Base-by-base conservation (phyloP, 2,797 vertebrate species). In the Brachyalestes nurse region DNA sequence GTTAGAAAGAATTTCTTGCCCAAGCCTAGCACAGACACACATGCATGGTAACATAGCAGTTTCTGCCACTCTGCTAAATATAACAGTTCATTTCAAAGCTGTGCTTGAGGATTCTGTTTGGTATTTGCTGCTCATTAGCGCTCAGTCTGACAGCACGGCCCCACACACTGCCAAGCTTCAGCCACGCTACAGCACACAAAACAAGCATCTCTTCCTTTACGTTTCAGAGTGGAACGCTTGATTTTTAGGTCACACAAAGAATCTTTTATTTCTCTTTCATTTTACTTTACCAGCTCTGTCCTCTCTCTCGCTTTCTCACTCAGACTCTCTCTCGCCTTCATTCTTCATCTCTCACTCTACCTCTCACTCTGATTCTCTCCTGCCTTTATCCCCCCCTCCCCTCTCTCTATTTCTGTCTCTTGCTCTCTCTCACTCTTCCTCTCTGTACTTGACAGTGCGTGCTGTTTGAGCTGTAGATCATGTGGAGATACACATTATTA, bases 11-110 rank as follows among this genome's bases (percentile, higher is more conserved):
- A 45, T 8, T 8, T 45, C 7, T 45, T 45, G 42, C 10, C 13
- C 47, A 10, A 13, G 42, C 42, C 13, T 14, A 13, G 10, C 23
- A 34, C 77, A n/a, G 21, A 6, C 28, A 61, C 47, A 40, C 10
- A 45, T 73, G 70, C 38, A 28, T 61, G 61, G 42, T 84, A 49
- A 58, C 25, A 86, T 84, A 79, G 77, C 80, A 86, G 88, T 88
- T 87, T 82, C 86, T 62, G 74, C 78, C 47, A 47, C 82, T 21
- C 78, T 45, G 80, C 89, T 92, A 91, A 90, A 88, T 88, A 90
- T 92, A 92, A 87, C 84, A 78, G 75, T 80, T 85, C 40, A 19
- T 83, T 83, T 78, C 49, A 82, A 74, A 76, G 77, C 75, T 81
- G 77, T 78, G 47, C 83, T 84, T 80, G 60, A 58, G 77, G 84